Conservation (phyloP, 1,140 invertebrate genomes). For the Solenopsis invicta region DNA sequence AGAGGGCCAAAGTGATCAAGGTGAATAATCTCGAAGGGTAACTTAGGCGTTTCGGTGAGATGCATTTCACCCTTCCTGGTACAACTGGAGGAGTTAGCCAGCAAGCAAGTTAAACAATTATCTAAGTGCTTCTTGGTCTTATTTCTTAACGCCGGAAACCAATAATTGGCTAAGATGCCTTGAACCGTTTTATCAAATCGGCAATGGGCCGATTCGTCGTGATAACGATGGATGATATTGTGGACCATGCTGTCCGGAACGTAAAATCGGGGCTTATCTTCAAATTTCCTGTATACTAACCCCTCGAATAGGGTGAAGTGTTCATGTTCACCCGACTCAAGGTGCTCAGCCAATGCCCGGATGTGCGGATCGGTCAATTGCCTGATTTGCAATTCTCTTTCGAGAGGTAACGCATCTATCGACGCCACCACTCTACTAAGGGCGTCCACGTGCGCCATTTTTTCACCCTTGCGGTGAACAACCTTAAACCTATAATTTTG, state of each 20-base stretch:
- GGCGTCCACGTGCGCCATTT: not conserved
- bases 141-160: no score
- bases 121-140: no score
- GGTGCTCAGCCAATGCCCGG: not conserved
- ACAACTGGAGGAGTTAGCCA: no score
- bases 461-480: no score
- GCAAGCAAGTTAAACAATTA: no score
- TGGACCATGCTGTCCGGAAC: not conserved
- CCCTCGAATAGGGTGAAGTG: not conserved
- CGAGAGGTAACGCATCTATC: not conserved
- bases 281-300: not conserved
- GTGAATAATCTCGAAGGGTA: no score
- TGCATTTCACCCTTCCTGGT: no score
- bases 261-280: no score
- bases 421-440: not conserved
- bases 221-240: not conserved
- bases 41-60: no score
- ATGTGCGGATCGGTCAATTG: not conserved
- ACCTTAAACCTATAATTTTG: not conserved
- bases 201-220: not conserved
- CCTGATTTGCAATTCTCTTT: not conserved
- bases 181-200: no score
- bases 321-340: not conserved
- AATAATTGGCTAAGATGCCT: no score
- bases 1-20: no score